Evolutionary conservation across 2,113 vertebrate species (phyloP).

Genomic region (Sus scrofa): DNA sequence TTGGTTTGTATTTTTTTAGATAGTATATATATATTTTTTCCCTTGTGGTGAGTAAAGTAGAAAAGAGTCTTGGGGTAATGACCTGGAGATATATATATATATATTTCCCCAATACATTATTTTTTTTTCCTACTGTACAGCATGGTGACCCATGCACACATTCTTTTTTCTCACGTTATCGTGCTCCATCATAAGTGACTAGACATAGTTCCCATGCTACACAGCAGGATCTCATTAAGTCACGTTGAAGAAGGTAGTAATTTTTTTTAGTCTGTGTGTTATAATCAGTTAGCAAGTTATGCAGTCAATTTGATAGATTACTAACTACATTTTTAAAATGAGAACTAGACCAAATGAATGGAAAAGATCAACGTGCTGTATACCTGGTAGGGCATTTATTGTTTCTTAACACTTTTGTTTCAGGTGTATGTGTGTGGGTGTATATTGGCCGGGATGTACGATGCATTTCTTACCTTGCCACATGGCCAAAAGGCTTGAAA

Average conservation of each 20-base stretch:
- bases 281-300: background rate
- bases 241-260: background rate
- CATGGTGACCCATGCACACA: too few species aligned
- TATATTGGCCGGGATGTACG: background rate
- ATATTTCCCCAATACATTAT: too few species aligned
- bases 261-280: background rate
- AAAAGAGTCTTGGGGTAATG: background rate
- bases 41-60: background rate
- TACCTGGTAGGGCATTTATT: background rate
- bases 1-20: background rate
- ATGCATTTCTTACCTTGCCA: background rate
- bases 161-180: too few species aligned
- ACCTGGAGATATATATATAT: too few species aligned
- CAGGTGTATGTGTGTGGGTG: fast-evolving
- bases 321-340: background rate
- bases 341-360: background rate
- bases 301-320: background rate
- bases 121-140: too few species aligned
- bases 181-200: too few species aligned
- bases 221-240: too few species aligned
- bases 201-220: too few species aligned
- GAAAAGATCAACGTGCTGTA: background rate
- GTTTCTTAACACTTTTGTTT: background rate
- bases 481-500: background rate
- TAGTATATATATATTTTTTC: background rate